Base-by-base conservation (phyloP, 1,140 invertebrate species). In the Parasteatoda tepidariorum region DNA sequence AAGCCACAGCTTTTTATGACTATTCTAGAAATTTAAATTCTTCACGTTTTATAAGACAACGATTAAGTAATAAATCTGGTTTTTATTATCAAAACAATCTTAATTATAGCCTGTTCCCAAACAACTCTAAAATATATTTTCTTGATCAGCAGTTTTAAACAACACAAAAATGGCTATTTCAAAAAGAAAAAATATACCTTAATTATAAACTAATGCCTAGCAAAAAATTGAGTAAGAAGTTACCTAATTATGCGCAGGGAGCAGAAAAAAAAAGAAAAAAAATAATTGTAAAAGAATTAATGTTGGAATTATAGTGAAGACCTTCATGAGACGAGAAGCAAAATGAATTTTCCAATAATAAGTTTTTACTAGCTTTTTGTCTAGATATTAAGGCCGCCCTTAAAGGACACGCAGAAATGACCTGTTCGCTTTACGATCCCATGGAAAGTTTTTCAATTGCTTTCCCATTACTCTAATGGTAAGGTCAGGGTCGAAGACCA, bases 371-470 rank as follows among this genome's bases (percentile, higher is more conserved):
- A 15, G 67, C 54, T 70, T 48, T 48, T 82, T 70, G 67, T 70
- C 66, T 66, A 62, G 48, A 57, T 34, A 22, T 68, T 57, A 79
- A 79, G 31, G 24, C 38, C 15, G 67, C 34, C 30, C 11, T 41
- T 18, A 55, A 82, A 70, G 66, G 78, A 82, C 78, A 82, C 55
- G 33, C 54, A 70, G 71, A 82, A 82, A 71, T 82, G 64, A 81
- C 54, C 67, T 15, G 64, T 67, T 70, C 55, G 28, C 66, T 82
- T 71, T 70, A 71, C 66, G 67, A 82, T 70, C 54, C n/a, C 15
- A 24, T 30, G 55, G 34, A 62, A 38, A 62, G 54, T 7, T 61
- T 70, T 81, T 61, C 64, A 81, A 70, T 81, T 48, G 66, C 64
- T 33, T 38, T 30, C 38, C 78, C 55, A 82, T 82, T 82, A 70